phyloP scores from a whole-genome alignment of 2,888 invertebrate species.

The Beris morrisii region DNA sequence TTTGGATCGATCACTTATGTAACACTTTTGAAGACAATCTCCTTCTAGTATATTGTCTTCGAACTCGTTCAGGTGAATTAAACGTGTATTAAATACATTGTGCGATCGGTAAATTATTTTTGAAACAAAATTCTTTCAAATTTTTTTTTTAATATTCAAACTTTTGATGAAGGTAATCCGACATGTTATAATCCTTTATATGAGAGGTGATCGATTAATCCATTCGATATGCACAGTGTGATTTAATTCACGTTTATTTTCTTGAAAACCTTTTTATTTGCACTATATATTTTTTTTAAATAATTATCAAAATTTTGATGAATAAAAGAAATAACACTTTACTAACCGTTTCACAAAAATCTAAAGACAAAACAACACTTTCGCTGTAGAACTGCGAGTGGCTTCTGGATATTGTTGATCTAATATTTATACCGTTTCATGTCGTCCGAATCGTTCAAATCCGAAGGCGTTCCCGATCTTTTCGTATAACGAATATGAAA shows the following conservation, averaged over 20 bases:
- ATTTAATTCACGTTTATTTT: constrained; percentile 25
- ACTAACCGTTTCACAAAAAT: constrained; percentile 53
- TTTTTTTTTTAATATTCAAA: constrained; percentile 4
- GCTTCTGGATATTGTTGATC: constrained; percentile 53
- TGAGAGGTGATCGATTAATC: constrained; percentile 17
- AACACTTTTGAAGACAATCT: constrained; percentile 2
- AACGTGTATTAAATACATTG: constrained; percentile 26
- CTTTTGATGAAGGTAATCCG: constrained; percentile 18
- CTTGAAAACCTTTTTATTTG: constrained; percentile 1
- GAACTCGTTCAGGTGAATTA: background rate
- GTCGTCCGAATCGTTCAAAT: constrained; percentile 29
- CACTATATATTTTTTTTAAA: background rate
- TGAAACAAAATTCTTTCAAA: constrained; percentile 8
- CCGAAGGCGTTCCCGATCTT: constrained; percentile 37
- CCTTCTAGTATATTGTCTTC: background rate
- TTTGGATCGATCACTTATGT: constrained; percentile 12
- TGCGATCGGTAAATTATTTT: constrained; percentile 3
- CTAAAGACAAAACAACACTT: constrained; percentile 55
- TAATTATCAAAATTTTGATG: constrained; percentile 25
- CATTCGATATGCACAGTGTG: constrained; percentile 10
- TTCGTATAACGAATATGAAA: constrained; percentile 32
- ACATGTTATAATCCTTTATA: constrained; percentile 22
- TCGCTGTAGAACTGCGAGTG: constrained; percentile 58
- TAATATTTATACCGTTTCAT: constrained; percentile 55
- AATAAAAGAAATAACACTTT: constrained; percentile 21